Evolutionary conservation across 2,888 invertebrate species (phyloP).

Genomic region (Vesta saturnalis): DNA sequence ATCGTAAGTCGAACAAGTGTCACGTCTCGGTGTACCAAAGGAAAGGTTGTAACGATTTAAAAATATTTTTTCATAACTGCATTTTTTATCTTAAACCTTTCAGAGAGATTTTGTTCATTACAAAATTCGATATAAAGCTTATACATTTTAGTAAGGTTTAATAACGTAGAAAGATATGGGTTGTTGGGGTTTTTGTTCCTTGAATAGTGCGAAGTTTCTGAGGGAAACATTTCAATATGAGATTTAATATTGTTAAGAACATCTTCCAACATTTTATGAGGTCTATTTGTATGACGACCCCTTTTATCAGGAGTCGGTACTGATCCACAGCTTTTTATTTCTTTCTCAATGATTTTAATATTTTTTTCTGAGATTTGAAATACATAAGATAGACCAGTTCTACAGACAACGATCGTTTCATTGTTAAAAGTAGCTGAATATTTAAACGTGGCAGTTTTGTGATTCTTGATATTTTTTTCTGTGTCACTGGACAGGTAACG

Average conservation of each 20-base stretch:
- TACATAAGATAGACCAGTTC: too few species aligned
- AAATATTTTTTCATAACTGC: not conserved
- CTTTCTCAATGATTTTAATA: too few species aligned
- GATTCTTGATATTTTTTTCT: too few species aligned
- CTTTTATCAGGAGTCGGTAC: too few species aligned
- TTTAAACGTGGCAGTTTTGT: too few species aligned
- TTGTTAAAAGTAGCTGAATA: too few species aligned
- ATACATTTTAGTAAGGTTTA: not conserved
- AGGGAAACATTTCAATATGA: not conserved
- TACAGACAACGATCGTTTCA: too few species aligned
- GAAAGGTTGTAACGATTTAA: not conserved
- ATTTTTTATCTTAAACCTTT: not conserved
- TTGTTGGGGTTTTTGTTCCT: slow-evolving; percentile 3
- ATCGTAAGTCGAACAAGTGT: not conserved
- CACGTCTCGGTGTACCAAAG: not conserved
- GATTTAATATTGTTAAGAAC: not conserved
- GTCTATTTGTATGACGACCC: not conserved
- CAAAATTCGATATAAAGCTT: slow-evolving; percentile 8
- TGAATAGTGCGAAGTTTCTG: too few species aligned
- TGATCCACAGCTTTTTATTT: too few species aligned
- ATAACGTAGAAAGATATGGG: slow-evolving; percentile 6
- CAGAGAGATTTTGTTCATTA: too few species aligned
- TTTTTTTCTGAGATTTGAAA: too few species aligned
- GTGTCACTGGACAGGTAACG: too few species aligned
- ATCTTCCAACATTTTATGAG: not conserved